Evolutionary conservation across 1,140 invertebrate species (phyloP).

Genomic region (Pseudomyrmex gracilis): DNA sequence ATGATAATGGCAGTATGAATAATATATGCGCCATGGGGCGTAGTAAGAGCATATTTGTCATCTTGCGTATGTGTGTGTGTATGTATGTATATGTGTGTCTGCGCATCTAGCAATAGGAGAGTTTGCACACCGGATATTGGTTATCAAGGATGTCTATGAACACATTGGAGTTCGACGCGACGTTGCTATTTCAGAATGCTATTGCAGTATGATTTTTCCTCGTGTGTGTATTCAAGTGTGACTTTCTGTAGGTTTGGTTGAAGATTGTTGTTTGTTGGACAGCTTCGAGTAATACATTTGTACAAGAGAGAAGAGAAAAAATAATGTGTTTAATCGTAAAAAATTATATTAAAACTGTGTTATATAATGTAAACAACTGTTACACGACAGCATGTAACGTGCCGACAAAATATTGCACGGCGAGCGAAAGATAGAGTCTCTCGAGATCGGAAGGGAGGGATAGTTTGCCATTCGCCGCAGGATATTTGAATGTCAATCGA

Average conservation of each 20-base stretch:
- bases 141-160: conserved; percentile 49
- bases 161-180: conserved; percentile 7
- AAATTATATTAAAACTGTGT: conserved; percentile 9
- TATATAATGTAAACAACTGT: conserved; percentile 22
- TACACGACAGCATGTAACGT: conserved; percentile 3
- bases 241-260: background rate
- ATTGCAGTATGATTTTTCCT: conserved; percentile 20
- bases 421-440: background rate
- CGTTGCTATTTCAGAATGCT: conserved; percentile 19
- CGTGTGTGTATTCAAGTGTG: background rate
- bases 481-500: conserved; percentile 41
- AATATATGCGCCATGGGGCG: conserved; percentile 45
- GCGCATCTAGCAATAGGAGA: conserved; percentile 17
- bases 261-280: background rate
- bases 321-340: background rate
- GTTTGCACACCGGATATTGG: conserved; percentile 45
- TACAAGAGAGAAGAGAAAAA: background rate
- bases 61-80: conserved; percentile 19
- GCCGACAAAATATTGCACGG: conserved; percentile 13
- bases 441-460: background rate
- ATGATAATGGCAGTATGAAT: conserved; percentile 58
- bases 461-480: background rate
- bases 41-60: conserved; percentile 59
- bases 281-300: no score
- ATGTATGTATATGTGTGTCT: no score